Percentiles rank a stretch among this genome's conserved stretches.
Evolutionary conservation across 2,797 vertebrate genomes (phyloP).

Genomic region (Sebastes oblongus): DNA sequence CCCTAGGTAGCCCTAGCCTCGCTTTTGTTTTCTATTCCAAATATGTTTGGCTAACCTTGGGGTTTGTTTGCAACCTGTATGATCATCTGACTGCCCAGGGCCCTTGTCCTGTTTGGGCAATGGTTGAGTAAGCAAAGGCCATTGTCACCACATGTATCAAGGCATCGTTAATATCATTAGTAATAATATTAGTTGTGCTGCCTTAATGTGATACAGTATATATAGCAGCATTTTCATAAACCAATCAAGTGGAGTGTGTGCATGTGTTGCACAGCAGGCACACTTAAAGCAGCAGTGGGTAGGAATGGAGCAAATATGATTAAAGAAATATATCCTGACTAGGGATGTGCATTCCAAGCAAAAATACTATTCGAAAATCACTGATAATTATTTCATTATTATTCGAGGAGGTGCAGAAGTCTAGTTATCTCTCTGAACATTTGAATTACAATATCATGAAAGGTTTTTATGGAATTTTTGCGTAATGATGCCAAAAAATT

Average conservation of each 20-base stretch:
- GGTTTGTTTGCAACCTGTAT: not conserved
- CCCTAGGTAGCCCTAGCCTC: too few relatives aligned
- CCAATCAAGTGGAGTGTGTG: not conserved
- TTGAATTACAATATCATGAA: too few relatives aligned
- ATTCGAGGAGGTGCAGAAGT: too few relatives aligned
- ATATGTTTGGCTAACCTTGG: not conserved
- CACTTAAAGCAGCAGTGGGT: too few relatives aligned
- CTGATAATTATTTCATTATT: too few relatives aligned
- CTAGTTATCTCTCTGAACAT: too few relatives aligned
- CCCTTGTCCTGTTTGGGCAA: not conserved
- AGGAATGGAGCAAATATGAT: too few relatives aligned
- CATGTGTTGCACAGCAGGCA: not conserved
- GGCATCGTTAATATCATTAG: not conserved
- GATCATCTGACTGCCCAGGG: not conserved
- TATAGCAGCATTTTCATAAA: not conserved
- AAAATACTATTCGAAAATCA: too few relatives aligned
- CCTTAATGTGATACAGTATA: not conserved
- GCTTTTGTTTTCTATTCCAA: not conserved
- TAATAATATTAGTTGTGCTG: not conserved
- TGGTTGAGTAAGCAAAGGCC: not conserved
- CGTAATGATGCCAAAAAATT: too few relatives aligned
- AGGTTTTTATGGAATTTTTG: too few relatives aligned
- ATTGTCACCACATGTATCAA: not conserved
- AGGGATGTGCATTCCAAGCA: too few relatives aligned
- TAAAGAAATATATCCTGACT: too few relatives aligned